Evolutionary conservation across 35 echinoderm and acorn worm genomes (phyloP).

Genomic region (Anneissia japonica): DNA sequence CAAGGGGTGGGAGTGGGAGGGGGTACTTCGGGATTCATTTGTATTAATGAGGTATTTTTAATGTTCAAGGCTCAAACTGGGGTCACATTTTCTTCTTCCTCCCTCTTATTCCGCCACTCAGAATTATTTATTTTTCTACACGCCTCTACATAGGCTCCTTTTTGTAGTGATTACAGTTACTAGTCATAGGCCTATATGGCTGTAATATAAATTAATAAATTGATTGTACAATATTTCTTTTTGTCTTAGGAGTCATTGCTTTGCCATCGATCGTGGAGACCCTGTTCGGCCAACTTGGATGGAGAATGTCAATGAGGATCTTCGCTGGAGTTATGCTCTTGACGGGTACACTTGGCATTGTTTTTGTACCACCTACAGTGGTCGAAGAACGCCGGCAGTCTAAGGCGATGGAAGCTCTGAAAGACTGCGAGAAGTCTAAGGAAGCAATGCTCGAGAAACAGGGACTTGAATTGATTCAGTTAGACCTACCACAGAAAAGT

Average conservation of each 20-base stretch:
- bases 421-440: not conserved
- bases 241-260: not conserved
- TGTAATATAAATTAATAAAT: too few species aligned
- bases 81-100: too few species aligned
- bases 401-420: not conserved
- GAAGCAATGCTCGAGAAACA: not conserved
- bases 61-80: too few species aligned
- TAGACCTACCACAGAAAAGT: not conserved
- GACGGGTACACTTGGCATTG: not conserved
- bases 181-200: too few species aligned
- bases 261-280: not conserved
- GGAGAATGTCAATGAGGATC: not conserved
- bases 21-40: too few species aligned
- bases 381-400: not conserved
- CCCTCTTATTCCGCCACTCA: too few species aligned
- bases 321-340: not conserved
- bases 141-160: too few species aligned
- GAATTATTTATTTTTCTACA: too few species aligned
- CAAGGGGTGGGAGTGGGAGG: too few species aligned
- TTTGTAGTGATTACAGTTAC: too few species aligned
- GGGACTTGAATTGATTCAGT: not conserved
- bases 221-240: too few species aligned
- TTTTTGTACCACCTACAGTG: not conserved
- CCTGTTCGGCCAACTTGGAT: not conserved
- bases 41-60: too few species aligned